phyloP scores from a whole-genome alignment of 2,888 invertebrate species.

The Netelia inedita region DNA sequence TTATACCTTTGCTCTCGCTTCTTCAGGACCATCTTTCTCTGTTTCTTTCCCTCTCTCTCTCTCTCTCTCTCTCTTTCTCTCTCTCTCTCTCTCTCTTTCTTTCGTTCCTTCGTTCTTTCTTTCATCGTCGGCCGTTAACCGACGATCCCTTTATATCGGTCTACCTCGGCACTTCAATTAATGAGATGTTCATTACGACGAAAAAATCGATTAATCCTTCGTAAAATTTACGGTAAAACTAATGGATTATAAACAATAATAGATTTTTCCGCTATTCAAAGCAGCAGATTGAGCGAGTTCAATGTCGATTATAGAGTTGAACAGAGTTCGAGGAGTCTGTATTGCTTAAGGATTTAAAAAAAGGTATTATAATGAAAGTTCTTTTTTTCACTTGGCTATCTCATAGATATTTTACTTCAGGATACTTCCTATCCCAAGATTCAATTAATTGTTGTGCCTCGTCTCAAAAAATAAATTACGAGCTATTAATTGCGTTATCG shows the following conservation, averaged over 20 bases:
- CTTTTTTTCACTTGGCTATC: too few species aligned
- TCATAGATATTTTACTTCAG: too few species aligned
- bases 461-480: too few species aligned
- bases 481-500: too few species aligned
- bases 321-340: neutral
- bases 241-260: slow-evolving; percentile 36
- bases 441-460: too few species aligned
- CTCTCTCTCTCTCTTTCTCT: too few species aligned
- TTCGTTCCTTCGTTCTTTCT: slow-evolving; percentile 38
- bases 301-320: neutral
- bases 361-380: too few species aligned
- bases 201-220: slow-evolving; percentile 47
- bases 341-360: neutral
- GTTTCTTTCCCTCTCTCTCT: too few species aligned
- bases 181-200: slow-evolving; percentile 42
- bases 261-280: slow-evolving; percentile 14
- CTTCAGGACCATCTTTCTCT: neutral
- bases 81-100: neutral
- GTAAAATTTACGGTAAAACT: slow-evolving; percentile 27
- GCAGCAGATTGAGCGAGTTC: neutral
- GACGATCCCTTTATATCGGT: slow-evolving; percentile 18
- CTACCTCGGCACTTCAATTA: slow-evolving; percentile 39
- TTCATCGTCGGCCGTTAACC: slow-evolving; percentile 46
- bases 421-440: too few species aligned
- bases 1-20: slow-evolving; percentile 44